Base-by-base conservation (phyloP, 64 coral and sea anemone genomes). In the Astreopora myriophthalma region DNA sequence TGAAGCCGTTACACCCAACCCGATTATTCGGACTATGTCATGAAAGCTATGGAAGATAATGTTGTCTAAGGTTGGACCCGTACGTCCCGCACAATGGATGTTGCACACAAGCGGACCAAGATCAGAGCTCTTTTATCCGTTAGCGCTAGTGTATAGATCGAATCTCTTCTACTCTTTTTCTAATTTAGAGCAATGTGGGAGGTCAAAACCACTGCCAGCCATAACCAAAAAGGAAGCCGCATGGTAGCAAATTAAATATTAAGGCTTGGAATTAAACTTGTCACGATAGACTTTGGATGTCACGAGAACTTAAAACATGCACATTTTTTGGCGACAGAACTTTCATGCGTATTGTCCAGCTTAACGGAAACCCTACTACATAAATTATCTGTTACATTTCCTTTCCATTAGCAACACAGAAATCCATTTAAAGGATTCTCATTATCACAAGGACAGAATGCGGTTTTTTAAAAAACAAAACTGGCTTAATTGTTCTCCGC, bases 181-280 rank as follows among this genome's bases (percentile, higher is more conserved):
- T 64, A 64, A 84, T 49, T 73, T 94, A 94, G 63, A 90, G 78
- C 92, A 87, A 97, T 97, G 95, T 94, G 92, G 95, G 95, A 91
- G 91, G 92, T 96, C 72, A 86, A 71, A 79, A 80, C 22, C 8
- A 25, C 19, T n/a, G 79, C 70, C 32, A 80, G 27, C 76, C 71
- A 73, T 58, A 73, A 64, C 69, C 79, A 73, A 72, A 94, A 87
- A 97, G 95, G 82, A 94, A 80, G 81, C 95, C 95, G 95, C 91
- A 23, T 85, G 34, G 74, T 38, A 75, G 31, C 39, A 71, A 85
- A 71, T n/a, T 65, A 92, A 85, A 89, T 94, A 82, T 75, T 55
- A 77, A n/a, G 49, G 40, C 22, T 26, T 89, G 73, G 83, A 91
- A 90, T 97, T 22, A 65, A 34, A 33, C 22, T 13, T 76, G 80